Conservation (phyloP, 2,888 invertebrate species). For the Scaptodrosophila latifasciaeformis region DNA sequence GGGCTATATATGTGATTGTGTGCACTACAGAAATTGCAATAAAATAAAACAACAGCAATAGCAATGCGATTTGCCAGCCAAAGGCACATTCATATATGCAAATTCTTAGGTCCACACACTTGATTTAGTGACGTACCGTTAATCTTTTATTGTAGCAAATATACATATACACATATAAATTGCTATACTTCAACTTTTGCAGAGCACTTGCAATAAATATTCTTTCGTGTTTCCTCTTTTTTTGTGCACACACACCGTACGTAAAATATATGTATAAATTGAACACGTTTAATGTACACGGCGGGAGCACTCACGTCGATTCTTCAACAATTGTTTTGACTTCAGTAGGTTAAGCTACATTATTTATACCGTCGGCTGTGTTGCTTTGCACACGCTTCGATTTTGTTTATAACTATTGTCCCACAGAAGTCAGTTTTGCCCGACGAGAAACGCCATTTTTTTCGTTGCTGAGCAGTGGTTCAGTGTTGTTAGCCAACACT, state of each 20-base stretch:
- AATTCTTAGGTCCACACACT: background rate
- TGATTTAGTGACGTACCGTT: no score
- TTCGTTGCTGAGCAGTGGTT: constrained; percentile 33
- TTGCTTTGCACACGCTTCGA: constrained; percentile 19
- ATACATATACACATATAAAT: background rate
- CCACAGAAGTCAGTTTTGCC: constrained; percentile 42
- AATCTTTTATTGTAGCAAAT: no score
- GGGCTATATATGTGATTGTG: background rate
- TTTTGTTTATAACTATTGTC: constrained; percentile 39
- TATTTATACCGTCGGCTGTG: constrained; percentile 27
- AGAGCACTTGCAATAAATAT: constrained; percentile 39
- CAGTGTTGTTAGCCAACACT: no score
- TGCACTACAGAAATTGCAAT: constrained; percentile 1
- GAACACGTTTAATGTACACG: no score
- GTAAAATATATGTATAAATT: no score
- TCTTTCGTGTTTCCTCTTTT: constrained; percentile 39
- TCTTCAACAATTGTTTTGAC: constrained; percentile 28
- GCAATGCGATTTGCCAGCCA: background rate
- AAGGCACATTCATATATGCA: background rate
- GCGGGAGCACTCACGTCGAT: constrained; percentile 42
- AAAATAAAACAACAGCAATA: background rate
- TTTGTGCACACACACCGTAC: constrained; percentile 1
- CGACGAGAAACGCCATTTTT: constrained; percentile 62
- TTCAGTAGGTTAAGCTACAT: constrained; percentile 35
- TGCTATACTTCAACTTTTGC: background rate